Base-by-base conservation (phyloP, 2,797 vertebrate species). In the Spinus pinus region DNA sequence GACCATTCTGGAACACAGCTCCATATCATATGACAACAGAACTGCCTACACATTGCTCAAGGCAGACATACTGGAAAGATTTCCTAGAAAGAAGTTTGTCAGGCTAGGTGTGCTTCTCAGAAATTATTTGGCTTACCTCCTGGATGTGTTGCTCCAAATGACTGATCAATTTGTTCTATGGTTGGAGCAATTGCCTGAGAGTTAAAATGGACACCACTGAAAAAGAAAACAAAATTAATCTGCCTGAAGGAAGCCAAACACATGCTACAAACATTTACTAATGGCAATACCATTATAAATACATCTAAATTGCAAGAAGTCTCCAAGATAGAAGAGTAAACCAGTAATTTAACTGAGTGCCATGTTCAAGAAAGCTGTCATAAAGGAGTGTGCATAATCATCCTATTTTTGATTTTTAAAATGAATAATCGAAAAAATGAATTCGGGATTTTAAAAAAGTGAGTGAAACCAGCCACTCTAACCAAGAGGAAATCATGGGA, bases 111-210 rank as follows among this genome's bases (percentile, higher is more conserved):
- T 58, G 75, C 70, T 77, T 23, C 81, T 65, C 69, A 65, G 65
- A 61, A 79, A 41, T 39, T 23, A 39, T 42, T 25, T 15, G 13
- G 71, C 96, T 97, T 98, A 99, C 99, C 99, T 99, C 99, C 99
- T 96, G 99, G 99, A 97, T 99, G 99, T 13, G 99, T 99, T 80
- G 99, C 99, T 96, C 99, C 99, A 96, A 99, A 99, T 17, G 99
- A 99, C 98, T 99, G 99, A 98, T 99, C 99, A 95, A 99, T 99
- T 97, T 99, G 99, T 97, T 99, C 99, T 97, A 99, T 99, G 91
- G 99, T 99, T 69, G 99, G 99, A 97, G 98, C 98, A 97, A 99
- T 99, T 96, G 99, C 98, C 98, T 99, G 99, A 98, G 99, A 99
- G 98, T 99, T 99, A 98, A 99, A 99, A 98, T 99, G 99, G 89